Percentiles rank a stretch among this genome's conserved stretches.
phyloP scores from a whole-genome alignment of 1,140 invertebrate species.

The Ceratitis capitata region DNA sequence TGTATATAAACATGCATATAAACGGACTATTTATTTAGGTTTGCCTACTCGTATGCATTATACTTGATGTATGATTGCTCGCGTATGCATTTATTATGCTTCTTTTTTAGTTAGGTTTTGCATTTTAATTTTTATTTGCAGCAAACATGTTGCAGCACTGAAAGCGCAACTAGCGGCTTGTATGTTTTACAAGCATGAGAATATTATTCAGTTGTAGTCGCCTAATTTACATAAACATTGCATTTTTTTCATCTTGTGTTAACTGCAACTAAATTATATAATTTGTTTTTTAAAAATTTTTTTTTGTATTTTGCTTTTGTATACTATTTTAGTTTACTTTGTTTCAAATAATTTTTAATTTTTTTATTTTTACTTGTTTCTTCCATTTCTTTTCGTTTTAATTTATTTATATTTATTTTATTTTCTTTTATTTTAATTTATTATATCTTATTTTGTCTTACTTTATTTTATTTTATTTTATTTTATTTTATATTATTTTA shows the following conservation, averaged over 20 bases:
- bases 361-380: not conserved
- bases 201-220: not conserved
- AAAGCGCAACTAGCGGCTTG: constrained; percentile 6
- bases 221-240: constrained; percentile 32
- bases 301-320: not conserved
- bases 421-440: too few species aligned
- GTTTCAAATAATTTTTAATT: not conserved
- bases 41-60: too few species aligned
- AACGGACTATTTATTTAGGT: too few species aligned
- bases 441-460: too few species aligned
- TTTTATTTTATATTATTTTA: too few species aligned
- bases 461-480: too few species aligned
- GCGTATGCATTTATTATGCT: not conserved
- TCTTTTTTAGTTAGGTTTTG: not conserved
- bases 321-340: not conserved
- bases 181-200: constrained; percentile 32
- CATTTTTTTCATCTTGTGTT: not conserved
- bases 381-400: too few species aligned
- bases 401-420: too few species aligned
- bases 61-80: not conserved
- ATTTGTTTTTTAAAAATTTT: too few species aligned
- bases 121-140: constrained; percentile 22
- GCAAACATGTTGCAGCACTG: not conserved
- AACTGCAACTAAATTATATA: too few species aligned
- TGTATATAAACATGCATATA: not conserved